Percentiles rank a stretch among this genome's conserved stretches.
phyloP scores from a whole-genome alignment of 2,888 invertebrate species.

The Chironomus tentans region DNA sequence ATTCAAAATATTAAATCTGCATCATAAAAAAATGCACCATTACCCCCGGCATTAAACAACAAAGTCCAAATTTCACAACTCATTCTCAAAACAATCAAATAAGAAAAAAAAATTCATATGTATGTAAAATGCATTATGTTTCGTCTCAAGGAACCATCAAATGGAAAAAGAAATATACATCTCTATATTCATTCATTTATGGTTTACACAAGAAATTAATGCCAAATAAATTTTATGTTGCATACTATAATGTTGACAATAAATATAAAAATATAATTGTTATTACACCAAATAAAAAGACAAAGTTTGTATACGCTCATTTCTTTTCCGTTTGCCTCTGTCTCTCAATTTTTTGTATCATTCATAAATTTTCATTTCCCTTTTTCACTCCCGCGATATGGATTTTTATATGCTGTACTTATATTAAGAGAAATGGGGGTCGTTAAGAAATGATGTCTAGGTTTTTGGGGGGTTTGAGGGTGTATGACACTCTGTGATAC shows the following conservation, averaged over 20 bases:
- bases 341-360: no score
- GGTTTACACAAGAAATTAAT: slow-evolving; percentile 13
- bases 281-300: slow-evolving; percentile 25
- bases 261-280: slow-evolving; percentile 25
- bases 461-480: no score
- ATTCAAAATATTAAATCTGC: no score
- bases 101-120: not conserved
- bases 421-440: not conserved
- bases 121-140: not conserved
- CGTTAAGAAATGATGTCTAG: no score
- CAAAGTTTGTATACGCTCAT: slow-evolving; percentile 3
- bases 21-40: no score
- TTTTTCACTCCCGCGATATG: no score
- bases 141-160: not conserved
- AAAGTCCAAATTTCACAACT: not conserved
- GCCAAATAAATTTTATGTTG: slow-evolving; percentile 18
- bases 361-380: no score
- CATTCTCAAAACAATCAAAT: not conserved
- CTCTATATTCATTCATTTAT: not conserved
- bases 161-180: no score
- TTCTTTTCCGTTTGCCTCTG: no score
- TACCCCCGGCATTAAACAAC: not conserved
- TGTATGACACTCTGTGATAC: no score
- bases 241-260: slow-evolving; percentile 18
- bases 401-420: not conserved